Evolutionary conservation across 2,888 invertebrate genomes (phyloP), one percentile per base, ranked within the genome.

Genomic region (Parascotia fuliginaria): DNA sequence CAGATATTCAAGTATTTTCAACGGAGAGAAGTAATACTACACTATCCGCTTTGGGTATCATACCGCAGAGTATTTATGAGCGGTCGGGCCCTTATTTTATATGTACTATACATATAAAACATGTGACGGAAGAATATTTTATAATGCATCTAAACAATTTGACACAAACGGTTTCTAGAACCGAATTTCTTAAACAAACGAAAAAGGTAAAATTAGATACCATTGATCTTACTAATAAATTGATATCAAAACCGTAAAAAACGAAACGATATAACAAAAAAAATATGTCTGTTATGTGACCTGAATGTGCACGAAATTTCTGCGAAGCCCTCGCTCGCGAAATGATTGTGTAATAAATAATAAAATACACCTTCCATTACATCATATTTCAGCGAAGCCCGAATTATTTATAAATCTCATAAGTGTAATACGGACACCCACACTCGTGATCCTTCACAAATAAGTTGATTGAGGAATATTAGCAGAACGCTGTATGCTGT

Each of bases 331-430:
- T 45, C 27, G 16, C 15, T 43, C 54, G 5, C 9, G 15, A 45
- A 46, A 48, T 43, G 19, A 38, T 50, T 44, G 39, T 34, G 12
- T 11, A 60, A 48, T 42, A 32, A 22, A 50, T 45, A 40, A 37
- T 9, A 33, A 50, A 50, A 48, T 14, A 39, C 24, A 41, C 34
- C 6, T 31, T 12, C 12, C 7, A 44, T 28, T 31, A 27, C 14
- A 7, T 28, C 24, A 48, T 42, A 4, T 34, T 13, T 5, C n/a
- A 34, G 42, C 32, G 29, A 14, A 42, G 28, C 39, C 29, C 29
- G 31, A 31, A 41, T 41, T 41, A 31, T 19, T 41, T 19, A 41
- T 41, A 40, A 36, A 36, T 19, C 36, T 33, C 16, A 33, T 33
- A 15, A 13, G n/a, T 12, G 15, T 32, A 7, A 32, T 14, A 33